A percentile compares a stretch with the other conserved stretches of the same genome.
phyloP scores from a whole-genome alignment of 2,113 vertebrate species.

The Nibea coibor region DNA sequence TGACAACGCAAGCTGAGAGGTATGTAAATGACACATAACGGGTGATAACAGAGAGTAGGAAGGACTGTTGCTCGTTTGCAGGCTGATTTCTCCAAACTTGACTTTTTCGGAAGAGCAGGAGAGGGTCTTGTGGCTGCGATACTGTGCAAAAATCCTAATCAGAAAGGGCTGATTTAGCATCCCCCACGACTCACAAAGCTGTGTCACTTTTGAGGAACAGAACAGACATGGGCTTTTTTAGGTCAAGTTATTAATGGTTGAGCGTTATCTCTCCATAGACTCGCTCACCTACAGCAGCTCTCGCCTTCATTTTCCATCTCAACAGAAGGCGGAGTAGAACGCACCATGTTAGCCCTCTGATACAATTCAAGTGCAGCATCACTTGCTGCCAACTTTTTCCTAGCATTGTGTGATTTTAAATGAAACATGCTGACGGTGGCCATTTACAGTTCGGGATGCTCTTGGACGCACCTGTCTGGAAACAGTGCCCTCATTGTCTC shows the following conservation, averaged over 20 bases:
- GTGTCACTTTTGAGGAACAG: not conserved
- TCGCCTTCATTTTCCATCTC: not conserved
- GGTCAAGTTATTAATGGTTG: not conserved
- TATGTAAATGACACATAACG: too few relatives aligned
- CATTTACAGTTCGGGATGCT: too few relatives aligned
- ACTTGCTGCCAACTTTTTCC: too few relatives aligned
- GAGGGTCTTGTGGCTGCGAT: not conserved
- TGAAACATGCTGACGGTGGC: too few relatives aligned
- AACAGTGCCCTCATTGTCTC: too few relatives aligned
- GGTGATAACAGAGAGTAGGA: too few relatives aligned
- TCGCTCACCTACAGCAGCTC: not conserved
- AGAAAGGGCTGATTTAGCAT: not conserved
- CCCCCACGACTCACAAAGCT: not conserved
- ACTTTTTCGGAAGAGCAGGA: not conserved
- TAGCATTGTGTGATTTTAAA: too few relatives aligned
- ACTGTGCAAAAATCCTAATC: too few relatives aligned
- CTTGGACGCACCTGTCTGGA: too few relatives aligned
- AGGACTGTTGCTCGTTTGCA: not conserved
- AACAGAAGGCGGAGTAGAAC: not conserved
- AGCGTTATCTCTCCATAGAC: not conserved
- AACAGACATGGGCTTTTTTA: not conserved
- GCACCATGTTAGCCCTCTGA: not conserved
- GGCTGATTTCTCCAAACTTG: not conserved
- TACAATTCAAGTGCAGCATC: not conserved
- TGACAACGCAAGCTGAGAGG: too few relatives aligned